Evolutionary conservation across 2,113 vertebrate genomes (phyloP).

Genomic region (Cryptotis parvus): DNA sequence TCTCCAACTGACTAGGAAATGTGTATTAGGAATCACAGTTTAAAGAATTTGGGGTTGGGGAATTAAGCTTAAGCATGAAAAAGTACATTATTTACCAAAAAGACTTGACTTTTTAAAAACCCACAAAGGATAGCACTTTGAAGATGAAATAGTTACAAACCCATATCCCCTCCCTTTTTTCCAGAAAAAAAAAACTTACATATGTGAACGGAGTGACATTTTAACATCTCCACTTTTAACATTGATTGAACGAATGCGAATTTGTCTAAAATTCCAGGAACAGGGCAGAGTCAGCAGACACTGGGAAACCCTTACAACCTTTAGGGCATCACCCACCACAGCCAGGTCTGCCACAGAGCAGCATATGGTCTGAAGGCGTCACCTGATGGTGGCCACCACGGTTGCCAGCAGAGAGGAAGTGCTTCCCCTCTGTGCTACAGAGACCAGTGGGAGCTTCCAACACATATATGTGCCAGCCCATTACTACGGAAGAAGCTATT

Average conservation of each 20-base stretch:
- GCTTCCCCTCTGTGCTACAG: background rate
- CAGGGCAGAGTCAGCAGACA: conserved; percentile 59
- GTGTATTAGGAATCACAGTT: conserved; percentile 52
- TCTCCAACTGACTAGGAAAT: background rate
- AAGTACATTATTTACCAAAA: background rate
- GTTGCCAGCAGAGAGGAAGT: background rate
- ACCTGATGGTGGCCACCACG: background rate
- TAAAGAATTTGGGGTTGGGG: background rate
- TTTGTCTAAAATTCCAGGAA: conserved; percentile 14
- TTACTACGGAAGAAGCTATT: background rate
- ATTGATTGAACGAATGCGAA: background rate
- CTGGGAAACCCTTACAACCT: conserved; percentile 1
- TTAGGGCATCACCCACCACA: background rate
- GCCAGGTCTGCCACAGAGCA: too few species aligned
- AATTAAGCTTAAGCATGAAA: conserved; percentile 34
- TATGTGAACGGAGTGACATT: background rate
- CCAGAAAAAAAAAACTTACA: background rate
- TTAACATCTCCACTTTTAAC: background rate
- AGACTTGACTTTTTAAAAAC: background rate
- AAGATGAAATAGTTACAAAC: background rate
- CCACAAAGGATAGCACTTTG: background rate
- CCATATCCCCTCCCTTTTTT: background rate
- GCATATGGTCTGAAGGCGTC: too few species aligned
- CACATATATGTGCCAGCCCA: fast-evolving
- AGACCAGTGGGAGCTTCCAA: conserved; percentile 7